Conservation (phyloP, 1,140 invertebrate species). For the Parapsyche elsis region DNA sequence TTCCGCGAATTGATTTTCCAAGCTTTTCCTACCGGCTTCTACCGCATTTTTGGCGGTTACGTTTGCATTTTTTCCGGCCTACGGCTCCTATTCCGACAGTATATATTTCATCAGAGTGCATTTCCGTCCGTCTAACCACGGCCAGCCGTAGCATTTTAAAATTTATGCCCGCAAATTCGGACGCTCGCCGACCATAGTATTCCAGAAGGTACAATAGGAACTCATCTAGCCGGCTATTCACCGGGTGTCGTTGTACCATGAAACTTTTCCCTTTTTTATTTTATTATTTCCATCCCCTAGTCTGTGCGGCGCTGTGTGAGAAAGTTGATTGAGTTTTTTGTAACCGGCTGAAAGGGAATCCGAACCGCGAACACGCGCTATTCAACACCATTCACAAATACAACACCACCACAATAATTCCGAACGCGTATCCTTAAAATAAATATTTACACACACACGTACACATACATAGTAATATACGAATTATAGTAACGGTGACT, state of each 20-base stretch:
- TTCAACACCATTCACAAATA: constrained; percentile 28
- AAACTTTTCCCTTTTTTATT: constrained; percentile 3
- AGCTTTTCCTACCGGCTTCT: neutral
- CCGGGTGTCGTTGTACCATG: constrained; percentile 21
- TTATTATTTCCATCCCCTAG: constrained; percentile 4
- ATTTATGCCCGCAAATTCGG: constrained; percentile 38
- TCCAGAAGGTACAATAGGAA: constrained; percentile 10
- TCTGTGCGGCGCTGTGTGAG: constrained; percentile 4
- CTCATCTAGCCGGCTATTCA: constrained; percentile 22
- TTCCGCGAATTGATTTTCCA: constrained; percentile 2
- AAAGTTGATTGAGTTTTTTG: constrained; percentile 47
- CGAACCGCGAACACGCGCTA: constrained; percentile 17
- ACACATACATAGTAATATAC: neutral
- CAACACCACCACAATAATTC: constrained; percentile 11
- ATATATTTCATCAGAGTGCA: constrained; percentile 38
- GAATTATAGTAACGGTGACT: too few species aligned
- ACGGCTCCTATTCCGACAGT: neutral
- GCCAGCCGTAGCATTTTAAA: constrained; percentile 27
- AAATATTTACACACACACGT: constrained; percentile 3
- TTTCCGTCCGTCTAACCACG: constrained; percentile 39
- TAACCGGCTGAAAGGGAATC: constrained; percentile 1
- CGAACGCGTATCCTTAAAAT: neutral
- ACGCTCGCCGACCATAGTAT: neutral
- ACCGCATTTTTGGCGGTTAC: constrained; percentile 23
- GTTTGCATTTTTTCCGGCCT: constrained; percentile 29